These are phyloP conservation scores for Gymnoscelis rufifasciata DNA, from an alignment of 2,888 invertebrate genomes.

Conservation along the genomic window DNA sequence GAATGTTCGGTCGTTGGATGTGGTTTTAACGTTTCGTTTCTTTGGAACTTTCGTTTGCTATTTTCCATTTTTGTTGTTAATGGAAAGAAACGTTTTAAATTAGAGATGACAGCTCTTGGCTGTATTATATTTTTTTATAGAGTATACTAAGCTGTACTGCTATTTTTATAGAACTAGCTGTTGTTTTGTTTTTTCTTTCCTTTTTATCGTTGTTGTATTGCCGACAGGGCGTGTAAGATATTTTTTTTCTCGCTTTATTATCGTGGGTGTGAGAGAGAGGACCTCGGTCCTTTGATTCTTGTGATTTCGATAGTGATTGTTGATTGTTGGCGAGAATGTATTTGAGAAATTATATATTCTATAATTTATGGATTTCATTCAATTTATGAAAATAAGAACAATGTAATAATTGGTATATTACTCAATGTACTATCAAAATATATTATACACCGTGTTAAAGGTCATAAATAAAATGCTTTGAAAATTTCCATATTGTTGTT, in stretches of 20 bases:
- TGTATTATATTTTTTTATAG: constrained; percentile 77
- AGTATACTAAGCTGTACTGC: constrained; percentile 74
- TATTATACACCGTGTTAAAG: constrained; percentile 80
- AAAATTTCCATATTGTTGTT: constrained; percentile 73
- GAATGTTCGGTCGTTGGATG: constrained; percentile 47
- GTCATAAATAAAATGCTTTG: constrained; percentile 80
- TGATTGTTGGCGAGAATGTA: constrained; percentile 74
- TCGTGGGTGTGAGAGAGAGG: constrained; percentile 30
- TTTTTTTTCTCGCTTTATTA: constrained; percentile 42
- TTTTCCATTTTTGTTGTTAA: constrained; percentile 44
- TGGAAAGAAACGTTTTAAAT: constrained; percentile 62
- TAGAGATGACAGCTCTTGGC: constrained; percentile 69
- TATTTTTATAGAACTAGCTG: constrained; percentile 74
- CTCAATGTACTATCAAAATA: constrained; percentile 81
- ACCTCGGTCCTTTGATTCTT: constrained; percentile 30
- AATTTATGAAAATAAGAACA: constrained; percentile 75
- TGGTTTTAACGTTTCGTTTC: constrained; percentile 51
- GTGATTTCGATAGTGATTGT: constrained; percentile 73
- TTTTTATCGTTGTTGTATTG: constrained; percentile 42
- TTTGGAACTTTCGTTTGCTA: constrained; percentile 39
- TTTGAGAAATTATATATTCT: constrained; percentile 72
- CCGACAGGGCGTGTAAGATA: constrained; percentile 32
- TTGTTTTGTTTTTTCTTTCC: constrained; percentile 60
- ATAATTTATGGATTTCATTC: constrained; percentile 77
- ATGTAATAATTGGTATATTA: constrained; percentile 80